Base-by-base conservation (phyloP, 2,888 invertebrate species). In the Esperia sulphurella region DNA sequence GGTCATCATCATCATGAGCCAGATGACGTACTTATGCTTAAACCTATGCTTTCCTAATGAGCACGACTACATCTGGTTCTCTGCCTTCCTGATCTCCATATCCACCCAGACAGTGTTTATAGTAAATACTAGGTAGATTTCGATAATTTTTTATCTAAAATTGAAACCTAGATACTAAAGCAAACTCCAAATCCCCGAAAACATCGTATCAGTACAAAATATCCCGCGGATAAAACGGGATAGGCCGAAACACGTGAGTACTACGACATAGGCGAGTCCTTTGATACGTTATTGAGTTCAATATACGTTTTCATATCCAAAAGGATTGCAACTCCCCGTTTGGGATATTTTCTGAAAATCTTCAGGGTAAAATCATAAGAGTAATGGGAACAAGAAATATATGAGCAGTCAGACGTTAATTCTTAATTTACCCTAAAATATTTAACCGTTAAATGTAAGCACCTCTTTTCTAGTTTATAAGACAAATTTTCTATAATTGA, bases 231-330 rank as follows among this genome's bases (percentile, higher is more conserved):
- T 80, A 71, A 72, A 70, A 54, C 53, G 30, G 68, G 71, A 65
- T 75, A 73, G 69, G 66, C 65, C 58, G 65, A 65, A 71, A 67
- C 66, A 65, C 57, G 67, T 60, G 55, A 61, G 54, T 57, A 57
- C 56, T 59, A 55, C 52, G 55, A 57, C 61, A 51, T 69, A 72
- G 75, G 71, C 68, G 70, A 74, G 75, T 75, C 76, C 75, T 83
- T 79, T 83, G 80, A 81, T 77, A 77, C 73, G 75, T 73, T 79
- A 75, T 74, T 73, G 72, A 75, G 75, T 81, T 75, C 75, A 78
- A 82, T 80, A 79, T 79, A 71, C 71, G 73, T 79, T 76, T 75
- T 68, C 68, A 66, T 68, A 72, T 69, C 62, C 68, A 58, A 67
- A 63, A 44, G 65, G 60, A 64, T 65, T 46, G 39, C 45, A 49